Evolutionary conservation across 2,888 invertebrate genomes (phyloP).

Genomic region (Tubulanus polymorphus): DNA sequence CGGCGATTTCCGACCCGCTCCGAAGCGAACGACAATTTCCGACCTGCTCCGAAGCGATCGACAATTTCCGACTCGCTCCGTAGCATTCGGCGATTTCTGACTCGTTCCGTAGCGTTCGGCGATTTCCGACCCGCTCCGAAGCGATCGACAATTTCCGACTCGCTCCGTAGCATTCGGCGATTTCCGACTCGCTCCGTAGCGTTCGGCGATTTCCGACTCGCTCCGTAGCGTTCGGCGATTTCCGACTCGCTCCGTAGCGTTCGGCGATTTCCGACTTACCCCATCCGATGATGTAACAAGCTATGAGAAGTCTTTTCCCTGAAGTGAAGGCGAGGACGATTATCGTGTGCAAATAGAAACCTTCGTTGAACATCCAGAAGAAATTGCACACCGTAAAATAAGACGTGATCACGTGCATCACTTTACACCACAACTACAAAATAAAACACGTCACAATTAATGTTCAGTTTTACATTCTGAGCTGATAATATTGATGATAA

Average conservation of each 20-base stretch:
- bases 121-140: no score
- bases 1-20: no score
- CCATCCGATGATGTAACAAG: slow-evolving; percentile 83
- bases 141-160: no score
- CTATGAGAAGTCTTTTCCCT: slow-evolving; percentile 77
- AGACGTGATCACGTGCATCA: slow-evolving; percentile 76
- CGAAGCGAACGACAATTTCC: no score
- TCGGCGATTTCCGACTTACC: slow-evolving; percentile 23
- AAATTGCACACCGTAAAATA: slow-evolving; percentile 89
- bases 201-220: no score
- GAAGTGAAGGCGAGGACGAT: slow-evolving; percentile 87
- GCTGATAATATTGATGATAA: background rate
- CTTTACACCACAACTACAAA: slow-evolving; percentile 70
- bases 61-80: no score
- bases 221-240: slow-evolving; percentile 2
- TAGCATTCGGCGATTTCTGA: no score
- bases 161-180: no score
- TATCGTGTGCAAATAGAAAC: slow-evolving; percentile 88
- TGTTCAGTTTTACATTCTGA: background rate
- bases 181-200: no score
- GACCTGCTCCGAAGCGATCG: no score
- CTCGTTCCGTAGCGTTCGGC: no score
- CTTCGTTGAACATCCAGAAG: slow-evolving; percentile 96
- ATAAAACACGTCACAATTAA: background rate
- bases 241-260: background rate